Base-by-base conservation (phyloP, 2,888 invertebrate genomes). In the Apocheima hispidaria region DNA sequence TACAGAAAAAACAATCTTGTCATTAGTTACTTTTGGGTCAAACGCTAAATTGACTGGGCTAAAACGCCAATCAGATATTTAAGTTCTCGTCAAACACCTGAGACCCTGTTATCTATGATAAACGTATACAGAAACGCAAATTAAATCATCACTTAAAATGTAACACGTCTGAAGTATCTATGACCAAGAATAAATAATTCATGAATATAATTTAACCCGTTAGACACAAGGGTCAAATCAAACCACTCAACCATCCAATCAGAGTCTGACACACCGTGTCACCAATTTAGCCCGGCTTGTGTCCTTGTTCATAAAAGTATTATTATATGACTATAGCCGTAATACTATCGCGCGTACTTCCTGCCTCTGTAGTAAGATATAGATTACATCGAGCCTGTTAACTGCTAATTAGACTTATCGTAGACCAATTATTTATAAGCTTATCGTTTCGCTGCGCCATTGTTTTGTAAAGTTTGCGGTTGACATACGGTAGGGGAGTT, bases 371-470 rank as follows among this genome's bases (percentile, higher is more conserved):
- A 73, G 77, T 78, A 75, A 87, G 88, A 89, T 88, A 88, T 75
- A 51, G 90, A 90, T 90, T 79, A 73, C 83, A 89, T 87, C 86
- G 84, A 66, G 65, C 67, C 51, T 51, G 51, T 38, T 51, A 18
- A 18, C 67, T 65, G 81, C 83, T 91, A 90, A 91, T 91, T 91
- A 91, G 79, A 83, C 71, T 87, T 90, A 90, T 92, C 90, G 87
- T 82, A 83, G 81, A 84, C 87, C 87, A 88, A 88, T 91, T 91
- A 90, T 90, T 89, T 89, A 88, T 89, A 86, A 87, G 86, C 83
- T 90, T 90, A 90, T 90, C 90, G 87, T 65, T 49, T 63, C 56
- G 66, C 66, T 70, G 69, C 72, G 75, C 84, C 82, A 89, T 91
- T 90, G 90, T 91, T 83, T 77, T 79, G 77, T 79, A 70, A 78